A percentile compares a stretch with the other conserved stretches of the same genome.
These are phyloP conservation scores for Brachynemurus nebulosus DNA, from an alignment of 2,888 invertebrate species.

Conservation along the genomic window DNA sequence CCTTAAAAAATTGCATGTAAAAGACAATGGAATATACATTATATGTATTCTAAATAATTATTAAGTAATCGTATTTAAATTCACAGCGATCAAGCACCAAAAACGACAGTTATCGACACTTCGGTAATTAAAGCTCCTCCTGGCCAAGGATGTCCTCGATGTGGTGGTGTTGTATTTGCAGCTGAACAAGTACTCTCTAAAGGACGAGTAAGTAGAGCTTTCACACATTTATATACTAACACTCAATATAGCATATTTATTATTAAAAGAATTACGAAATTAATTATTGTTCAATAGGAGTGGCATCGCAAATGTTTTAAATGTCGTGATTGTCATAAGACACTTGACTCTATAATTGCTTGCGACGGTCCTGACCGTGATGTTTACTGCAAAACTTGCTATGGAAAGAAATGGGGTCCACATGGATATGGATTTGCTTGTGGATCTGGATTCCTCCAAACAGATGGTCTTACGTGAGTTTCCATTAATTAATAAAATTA, in stretches of 20 bases:
- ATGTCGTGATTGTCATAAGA: conserved; percentile 83
- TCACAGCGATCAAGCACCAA: conserved; percentile 59
- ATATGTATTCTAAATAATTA: too few relatives aligned
- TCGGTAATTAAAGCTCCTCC: conserved; percentile 65
- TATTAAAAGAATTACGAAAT: background rate
- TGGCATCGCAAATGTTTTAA: conserved; percentile 93
- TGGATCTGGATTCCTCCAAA: conserved; percentile 87
- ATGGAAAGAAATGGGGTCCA: conserved; percentile 95
- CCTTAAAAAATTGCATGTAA: too few relatives aligned
- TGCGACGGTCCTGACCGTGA: conserved; percentile 89
- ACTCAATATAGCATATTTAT: background rate
- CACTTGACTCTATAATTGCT: conserved; percentile 89
- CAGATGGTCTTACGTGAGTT: conserved; percentile 75
- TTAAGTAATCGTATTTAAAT: too few relatives aligned
- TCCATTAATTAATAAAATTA: background rate
- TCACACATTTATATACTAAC: background rate
- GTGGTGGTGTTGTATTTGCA: conserved; percentile 82
- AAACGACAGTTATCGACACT: conserved; percentile 65
- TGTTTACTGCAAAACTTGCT: conserved; percentile 93
- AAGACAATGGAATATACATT: too few relatives aligned
- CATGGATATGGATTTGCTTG: conserved; percentile 94
- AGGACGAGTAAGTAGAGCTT: conserved; percentile 30
- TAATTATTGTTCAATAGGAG: conserved; percentile 33
- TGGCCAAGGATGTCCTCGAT: conserved; percentile 80
- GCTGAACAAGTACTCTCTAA: conserved; percentile 90